phyloP scores from a whole-genome alignment of 1,140 invertebrate genomes.

The Antheraea pernyi region DNA sequence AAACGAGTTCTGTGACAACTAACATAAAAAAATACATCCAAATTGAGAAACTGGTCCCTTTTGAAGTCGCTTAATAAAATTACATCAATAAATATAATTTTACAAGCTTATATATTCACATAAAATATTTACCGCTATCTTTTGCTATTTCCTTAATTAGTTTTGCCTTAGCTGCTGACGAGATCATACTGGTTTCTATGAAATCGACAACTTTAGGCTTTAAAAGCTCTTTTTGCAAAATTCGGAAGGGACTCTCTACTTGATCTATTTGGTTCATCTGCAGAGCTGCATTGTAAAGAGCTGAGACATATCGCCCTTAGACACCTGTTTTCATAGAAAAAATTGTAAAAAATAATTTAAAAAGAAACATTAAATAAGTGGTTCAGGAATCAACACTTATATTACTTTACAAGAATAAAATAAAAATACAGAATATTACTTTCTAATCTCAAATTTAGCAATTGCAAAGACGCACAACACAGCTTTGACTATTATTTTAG shows the following conservation, averaged over 20 bases:
- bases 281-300: constrained; percentile 94
- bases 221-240: constrained; percentile 84
- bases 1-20: no score
- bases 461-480: no score
- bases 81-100: no score
- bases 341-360: not conserved
- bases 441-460: no score
- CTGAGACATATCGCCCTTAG: constrained; percentile 96
- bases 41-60: no score
- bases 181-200: constrained; percentile 79
- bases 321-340: constrained; percentile 35
- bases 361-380: no score
- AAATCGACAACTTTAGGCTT: constrained; percentile 88
- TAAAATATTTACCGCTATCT: constrained; percentile 34
- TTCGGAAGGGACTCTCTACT: constrained; percentile 93
- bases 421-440: no score
- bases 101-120: not conserved
- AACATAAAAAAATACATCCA: no score
- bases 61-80: no score
- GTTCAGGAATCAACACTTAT: no score
- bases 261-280: constrained; percentile 93
- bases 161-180: constrained; percentile 45
- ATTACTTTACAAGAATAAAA: no score
- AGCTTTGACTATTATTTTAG: no score
- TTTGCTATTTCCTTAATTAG: constrained; percentile 44